Percentiles rank a stretch among this genome's conserved stretches.
Conservation (phyloP, 2,113 vertebrate species). For the Bujurquina vittata region DNA sequence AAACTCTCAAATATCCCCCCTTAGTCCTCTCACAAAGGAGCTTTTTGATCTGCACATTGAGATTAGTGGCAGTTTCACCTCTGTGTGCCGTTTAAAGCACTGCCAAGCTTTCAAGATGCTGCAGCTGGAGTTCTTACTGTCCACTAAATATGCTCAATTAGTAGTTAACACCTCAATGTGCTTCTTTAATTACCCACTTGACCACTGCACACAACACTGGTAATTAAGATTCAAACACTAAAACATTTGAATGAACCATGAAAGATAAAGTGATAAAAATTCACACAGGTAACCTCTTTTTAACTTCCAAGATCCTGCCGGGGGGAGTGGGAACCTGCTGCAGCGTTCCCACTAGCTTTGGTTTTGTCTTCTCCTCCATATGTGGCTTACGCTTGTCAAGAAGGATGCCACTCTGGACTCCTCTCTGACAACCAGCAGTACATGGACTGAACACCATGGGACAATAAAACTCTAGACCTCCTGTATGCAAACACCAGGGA, state of each 20-base stretch:
- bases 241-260: conserved; percentile 8
- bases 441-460: neutral
- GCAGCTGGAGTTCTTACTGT: neutral
- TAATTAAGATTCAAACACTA: conserved; percentile 12
- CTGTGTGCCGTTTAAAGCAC: conserved; percentile 21
- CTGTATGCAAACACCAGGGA: neutral
- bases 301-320: too few relatives aligned
- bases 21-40: conserved; percentile 6
- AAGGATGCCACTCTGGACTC: neutral
- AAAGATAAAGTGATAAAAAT: neutral
- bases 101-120: conserved; percentile 18
- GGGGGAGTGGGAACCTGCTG: too few relatives aligned
- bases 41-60: conserved; percentile 35
- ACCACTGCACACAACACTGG: neutral
- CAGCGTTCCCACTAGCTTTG: too few relatives aligned
- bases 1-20: conserved; percentile 9
- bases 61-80: conserved; percentile 22
- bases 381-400: too few relatives aligned
- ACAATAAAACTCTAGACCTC: neutral
- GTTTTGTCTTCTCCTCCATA: too few relatives aligned
- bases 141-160: conserved; percentile 3
- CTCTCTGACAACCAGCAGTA: neutral
- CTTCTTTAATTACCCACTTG: conserved; percentile 31
- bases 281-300: neutral
- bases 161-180: conserved; percentile 6